Evolutionary conservation across 1,140 invertebrate genomes (phyloP).

Genomic region (Ladona fulva): DNA sequence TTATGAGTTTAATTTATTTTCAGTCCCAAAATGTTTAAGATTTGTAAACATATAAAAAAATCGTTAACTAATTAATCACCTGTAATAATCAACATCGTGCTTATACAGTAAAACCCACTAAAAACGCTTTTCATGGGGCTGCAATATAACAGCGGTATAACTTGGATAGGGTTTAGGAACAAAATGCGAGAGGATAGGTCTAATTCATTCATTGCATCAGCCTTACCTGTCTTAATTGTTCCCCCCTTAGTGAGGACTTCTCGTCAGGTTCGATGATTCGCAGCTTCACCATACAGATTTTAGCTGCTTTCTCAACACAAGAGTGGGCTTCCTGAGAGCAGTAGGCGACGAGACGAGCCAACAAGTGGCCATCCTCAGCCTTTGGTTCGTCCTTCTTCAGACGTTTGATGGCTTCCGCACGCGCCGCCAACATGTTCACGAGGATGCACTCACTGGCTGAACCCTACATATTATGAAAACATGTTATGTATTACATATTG

Average conservation of each 20-base stretch:
- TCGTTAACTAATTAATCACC: too few species aligned
- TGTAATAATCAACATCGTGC: too few species aligned
- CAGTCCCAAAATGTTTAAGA: too few species aligned
- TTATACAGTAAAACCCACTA: too few species aligned
- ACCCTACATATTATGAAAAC: conserved; percentile 41
- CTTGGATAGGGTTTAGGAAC: too few species aligned
- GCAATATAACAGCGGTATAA: too few species aligned
- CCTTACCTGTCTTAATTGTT: conserved; percentile 32
- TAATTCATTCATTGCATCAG: too few species aligned
- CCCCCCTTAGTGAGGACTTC: conserved; percentile 64
- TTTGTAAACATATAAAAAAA: too few species aligned
- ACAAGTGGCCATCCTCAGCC: conserved; percentile 60
- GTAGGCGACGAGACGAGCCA: conserved; percentile 79
- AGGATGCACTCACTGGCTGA: conserved; percentile 84
- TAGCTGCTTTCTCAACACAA: conserved; percentile 89
- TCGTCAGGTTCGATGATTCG: conserved; percentile 81
- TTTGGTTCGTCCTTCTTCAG: conserved; percentile 47
- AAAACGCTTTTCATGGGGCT: too few species aligned
- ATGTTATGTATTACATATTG: too few species aligned
- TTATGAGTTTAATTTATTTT: too few species aligned
- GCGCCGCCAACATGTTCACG: conserved; percentile 69
- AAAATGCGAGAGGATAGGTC: too few species aligned
- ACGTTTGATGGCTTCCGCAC: conserved; percentile 60
- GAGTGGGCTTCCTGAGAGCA: conserved; percentile 79
- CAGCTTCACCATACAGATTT: conserved; percentile 82